Evolutionary conservation across 2,113 vertebrate genomes (phyloP).

Genomic region (Indicator indicator): DNA sequence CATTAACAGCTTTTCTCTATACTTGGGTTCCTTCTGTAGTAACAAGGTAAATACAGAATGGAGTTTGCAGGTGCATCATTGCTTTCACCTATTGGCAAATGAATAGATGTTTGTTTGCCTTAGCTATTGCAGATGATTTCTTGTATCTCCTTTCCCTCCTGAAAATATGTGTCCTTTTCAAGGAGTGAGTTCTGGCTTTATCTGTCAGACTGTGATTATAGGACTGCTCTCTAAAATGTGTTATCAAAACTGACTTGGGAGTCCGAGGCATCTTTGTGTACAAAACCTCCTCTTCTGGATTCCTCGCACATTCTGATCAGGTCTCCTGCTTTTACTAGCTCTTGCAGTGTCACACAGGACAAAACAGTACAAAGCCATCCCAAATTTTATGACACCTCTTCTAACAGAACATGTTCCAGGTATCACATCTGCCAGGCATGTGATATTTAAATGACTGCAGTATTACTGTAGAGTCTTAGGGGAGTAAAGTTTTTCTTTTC

Average conservation of each 20-base stretch:
- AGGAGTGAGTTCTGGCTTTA: neutral
- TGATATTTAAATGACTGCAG: neutral
- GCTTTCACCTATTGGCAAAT: neutral
- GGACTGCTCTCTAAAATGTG: neutral
- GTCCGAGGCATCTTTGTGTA: neutral
- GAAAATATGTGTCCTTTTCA: neutral
- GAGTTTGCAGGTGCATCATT: neutral
- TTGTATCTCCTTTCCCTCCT: neutral
- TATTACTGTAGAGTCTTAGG: neutral
- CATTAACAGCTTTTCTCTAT: neutral
- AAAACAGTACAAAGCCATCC: neutral
- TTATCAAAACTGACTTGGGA: neutral
- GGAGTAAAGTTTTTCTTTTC: neutral
- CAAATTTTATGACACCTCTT: neutral
- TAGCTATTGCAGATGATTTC: neutral
- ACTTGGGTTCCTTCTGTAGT: neutral
- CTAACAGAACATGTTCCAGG: neutral
- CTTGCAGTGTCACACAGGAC: neutral
- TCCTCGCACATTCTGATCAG: neutral
- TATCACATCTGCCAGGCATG: neutral
- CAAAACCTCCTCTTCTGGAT: neutral
- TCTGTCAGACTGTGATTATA: neutral
- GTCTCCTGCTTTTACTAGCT: neutral
- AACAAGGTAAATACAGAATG: neutral
- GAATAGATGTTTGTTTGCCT: neutral